phyloP scores from a whole-genome alignment of 2,888 invertebrate genomes.

The Lissocephala sabroskyi region DNA sequence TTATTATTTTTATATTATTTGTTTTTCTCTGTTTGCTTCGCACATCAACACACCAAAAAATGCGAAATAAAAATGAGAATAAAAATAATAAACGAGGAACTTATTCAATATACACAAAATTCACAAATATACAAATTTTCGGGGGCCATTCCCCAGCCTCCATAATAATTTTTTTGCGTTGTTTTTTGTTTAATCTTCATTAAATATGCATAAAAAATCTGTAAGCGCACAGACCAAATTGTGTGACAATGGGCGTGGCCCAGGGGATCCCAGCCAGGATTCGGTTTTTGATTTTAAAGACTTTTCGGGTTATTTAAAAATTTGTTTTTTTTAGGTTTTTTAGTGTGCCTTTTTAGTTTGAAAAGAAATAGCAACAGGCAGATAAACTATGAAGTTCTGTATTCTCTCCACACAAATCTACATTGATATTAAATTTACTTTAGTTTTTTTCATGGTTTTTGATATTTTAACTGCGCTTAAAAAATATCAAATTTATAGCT shows the following conservation, averaged over 20 bases:
- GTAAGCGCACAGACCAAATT: conserved; percentile 1
- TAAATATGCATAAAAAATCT: conserved; percentile 1
- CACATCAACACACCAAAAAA: conserved; percentile 29
- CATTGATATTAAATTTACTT: no score
- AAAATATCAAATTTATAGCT: no score
- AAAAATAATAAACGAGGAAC: conserved; percentile 15
- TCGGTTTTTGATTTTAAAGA: no score
- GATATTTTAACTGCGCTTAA: no score
- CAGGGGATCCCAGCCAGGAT: no score
- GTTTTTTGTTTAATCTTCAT: background rate
- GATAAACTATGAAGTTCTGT: no score
- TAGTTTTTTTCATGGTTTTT: no score
- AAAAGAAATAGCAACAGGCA: no score
- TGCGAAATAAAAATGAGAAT: no score
- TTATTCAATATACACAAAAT: conserved; percentile 40
- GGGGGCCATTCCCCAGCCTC: no score
- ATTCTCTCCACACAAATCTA: no score
- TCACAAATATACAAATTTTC: conserved; percentile 22
- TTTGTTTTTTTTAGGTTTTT: conserved; percentile 1
- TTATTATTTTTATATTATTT: conserved; percentile 57
- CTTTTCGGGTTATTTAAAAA: background rate
- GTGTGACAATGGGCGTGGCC: conserved; percentile 12
- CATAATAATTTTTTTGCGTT: background rate
- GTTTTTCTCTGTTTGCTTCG: conserved; percentile 23
- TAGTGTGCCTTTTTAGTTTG: no score